phyloP scores from a whole-genome alignment of 2,888 invertebrate genomes.

The Drosophila prolongata region DNA sequence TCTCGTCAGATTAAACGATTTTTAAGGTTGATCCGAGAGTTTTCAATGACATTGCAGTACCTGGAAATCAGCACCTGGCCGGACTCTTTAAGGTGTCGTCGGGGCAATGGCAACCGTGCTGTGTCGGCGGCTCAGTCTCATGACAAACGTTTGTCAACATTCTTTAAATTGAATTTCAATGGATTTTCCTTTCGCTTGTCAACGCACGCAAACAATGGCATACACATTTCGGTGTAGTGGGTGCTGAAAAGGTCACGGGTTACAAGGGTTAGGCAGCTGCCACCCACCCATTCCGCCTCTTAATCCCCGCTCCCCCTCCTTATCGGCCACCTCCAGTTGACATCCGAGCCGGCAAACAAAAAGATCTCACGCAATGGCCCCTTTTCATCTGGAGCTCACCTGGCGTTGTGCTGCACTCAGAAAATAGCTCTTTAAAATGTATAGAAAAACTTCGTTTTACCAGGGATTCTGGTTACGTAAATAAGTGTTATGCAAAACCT shows the following conservation, averaged over 20 bases:
- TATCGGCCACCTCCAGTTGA: conserved; percentile 23
- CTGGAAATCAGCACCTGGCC: conserved; percentile 23
- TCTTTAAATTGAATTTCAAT: conserved; percentile 56
- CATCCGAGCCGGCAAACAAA: conserved; percentile 55
- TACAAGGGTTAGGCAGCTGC: conserved; percentile 55
- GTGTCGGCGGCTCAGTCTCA: conserved; percentile 18
- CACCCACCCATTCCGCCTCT: conserved; percentile 1
- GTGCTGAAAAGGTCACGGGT: conserved; percentile 51
- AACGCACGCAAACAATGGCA: conserved; percentile 41
- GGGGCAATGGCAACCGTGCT: conserved; percentile 13
- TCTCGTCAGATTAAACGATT: conserved; percentile 35
- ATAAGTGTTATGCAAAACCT: too few relatives aligned
- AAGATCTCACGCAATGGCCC: conserved; percentile 48
- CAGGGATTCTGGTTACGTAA: too few relatives aligned
- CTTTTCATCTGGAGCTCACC: conserved; percentile 13
- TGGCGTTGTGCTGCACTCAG: conserved; percentile 5
- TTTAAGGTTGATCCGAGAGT: conserved; percentile 25
- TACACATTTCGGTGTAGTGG: conserved; percentile 1
- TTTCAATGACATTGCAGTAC: conserved; percentile 37
- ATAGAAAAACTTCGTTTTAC: neutral
- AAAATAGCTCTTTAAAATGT: neutral
- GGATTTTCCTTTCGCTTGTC: conserved; percentile 53
- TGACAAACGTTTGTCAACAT: conserved; percentile 56
- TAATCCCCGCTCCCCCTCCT: neutral
- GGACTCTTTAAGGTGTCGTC: conserved; percentile 38